Conservation (phyloP, 2,113 vertebrate genomes). For the Pedionomus torquatus region DNA sequence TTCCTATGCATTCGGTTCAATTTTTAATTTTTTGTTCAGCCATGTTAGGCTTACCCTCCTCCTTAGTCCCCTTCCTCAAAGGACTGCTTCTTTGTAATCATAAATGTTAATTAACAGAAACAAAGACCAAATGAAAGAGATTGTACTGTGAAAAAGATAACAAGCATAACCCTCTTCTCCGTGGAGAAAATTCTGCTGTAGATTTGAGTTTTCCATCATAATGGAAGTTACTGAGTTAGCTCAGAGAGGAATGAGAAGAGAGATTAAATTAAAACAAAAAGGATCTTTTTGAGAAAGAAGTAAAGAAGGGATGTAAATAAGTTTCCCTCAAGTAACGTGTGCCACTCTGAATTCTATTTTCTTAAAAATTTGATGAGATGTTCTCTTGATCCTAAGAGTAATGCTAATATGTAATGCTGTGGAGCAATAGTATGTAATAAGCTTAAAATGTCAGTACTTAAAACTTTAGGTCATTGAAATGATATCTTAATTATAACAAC, state of each 20-base stretch:
- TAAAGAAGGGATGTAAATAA: neutral
- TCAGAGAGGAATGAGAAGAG: neutral
- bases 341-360: neutral
- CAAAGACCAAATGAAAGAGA: neutral
- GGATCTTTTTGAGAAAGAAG: neutral
- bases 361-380: neutral
- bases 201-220: neutral
- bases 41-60: neutral
- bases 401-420: neutral
- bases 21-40: neutral
- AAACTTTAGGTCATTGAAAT: constrained; percentile 2
- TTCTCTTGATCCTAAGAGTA: neutral
- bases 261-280: neutral
- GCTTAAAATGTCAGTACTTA: neutral
- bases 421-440: neutral
- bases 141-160: neutral
- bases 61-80: neutral
- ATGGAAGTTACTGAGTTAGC: neutral
- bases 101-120: neutral
- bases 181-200: neutral
- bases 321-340: neutral
- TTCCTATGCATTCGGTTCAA: neutral
- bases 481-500: neutral
- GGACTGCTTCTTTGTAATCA: neutral
- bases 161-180: neutral